These are phyloP conservation scores for Psittacula echo DNA, from an alignment of 2,797 vertebrate species.

Conservation along the genomic window DNA sequence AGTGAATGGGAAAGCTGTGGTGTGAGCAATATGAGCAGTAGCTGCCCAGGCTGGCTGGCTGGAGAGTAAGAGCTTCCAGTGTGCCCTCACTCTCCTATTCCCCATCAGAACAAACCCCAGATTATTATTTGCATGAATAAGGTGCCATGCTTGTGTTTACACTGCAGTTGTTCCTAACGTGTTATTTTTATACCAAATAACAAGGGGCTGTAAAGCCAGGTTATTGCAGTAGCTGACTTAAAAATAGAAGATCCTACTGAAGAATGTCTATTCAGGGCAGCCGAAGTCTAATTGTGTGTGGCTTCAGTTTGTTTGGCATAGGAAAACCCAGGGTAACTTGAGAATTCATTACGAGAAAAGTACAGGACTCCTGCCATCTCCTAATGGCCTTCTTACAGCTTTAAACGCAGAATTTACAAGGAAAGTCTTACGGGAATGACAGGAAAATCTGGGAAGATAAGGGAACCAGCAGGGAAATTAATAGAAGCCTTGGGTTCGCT, in stretches of 20 bases:
- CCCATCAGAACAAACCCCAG: neutral
- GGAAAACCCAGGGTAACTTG: slow-evolving; percentile 72
- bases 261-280: slow-evolving; percentile 41
- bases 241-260: slow-evolving; percentile 64
- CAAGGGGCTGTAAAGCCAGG: neutral
- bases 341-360: slow-evolving; percentile 79
- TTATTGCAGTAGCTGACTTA: slow-evolving; percentile 30
- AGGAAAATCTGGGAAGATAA: slow-evolving; percentile 82
- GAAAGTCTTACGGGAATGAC: slow-evolving; percentile 77
- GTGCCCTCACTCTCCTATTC: neutral
- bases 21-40: neutral
- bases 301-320: slow-evolving; percentile 77
- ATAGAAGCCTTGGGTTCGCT: slow-evolving; percentile 76
- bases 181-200: slow-evolving; percentile 45
- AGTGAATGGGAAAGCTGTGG: neutral
- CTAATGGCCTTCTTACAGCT: slow-evolving; percentile 74
- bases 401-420: slow-evolving; percentile 75
- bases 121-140: neutral
- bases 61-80: neutral
- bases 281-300: slow-evolving; percentile 64
- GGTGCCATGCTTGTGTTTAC: neutral
- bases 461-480: slow-evolving; percentile 75
- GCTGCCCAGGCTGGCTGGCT: neutral
- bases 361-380: slow-evolving; percentile 79
- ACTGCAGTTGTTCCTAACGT: neutral